Conservation (phyloP, 1,140 invertebrate genomes). For the Caenorhabditis inopinata region DNA sequence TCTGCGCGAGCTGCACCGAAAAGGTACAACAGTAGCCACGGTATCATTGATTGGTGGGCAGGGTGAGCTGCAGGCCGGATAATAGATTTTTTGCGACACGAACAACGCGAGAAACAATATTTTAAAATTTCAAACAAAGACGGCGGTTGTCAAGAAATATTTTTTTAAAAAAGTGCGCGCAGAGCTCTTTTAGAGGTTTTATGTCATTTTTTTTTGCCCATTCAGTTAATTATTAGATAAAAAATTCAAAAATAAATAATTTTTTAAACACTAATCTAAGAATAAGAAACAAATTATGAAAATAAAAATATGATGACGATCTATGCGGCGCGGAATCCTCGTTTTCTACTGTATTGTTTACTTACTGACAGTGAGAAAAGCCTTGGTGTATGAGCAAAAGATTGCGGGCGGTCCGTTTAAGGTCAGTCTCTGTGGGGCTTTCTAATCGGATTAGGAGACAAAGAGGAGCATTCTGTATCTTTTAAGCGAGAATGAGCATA, state of each 20-base stretch:
- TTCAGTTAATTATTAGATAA: too few relatives aligned
- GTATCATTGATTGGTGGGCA: neutral
- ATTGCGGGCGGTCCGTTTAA: constrained; percentile 20
- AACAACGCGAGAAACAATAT: too few relatives aligned
- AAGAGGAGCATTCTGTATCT: neutral
- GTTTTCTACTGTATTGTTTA: neutral
- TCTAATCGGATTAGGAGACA: constrained; percentile 18
- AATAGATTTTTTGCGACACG: too few relatives aligned
- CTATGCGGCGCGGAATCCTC: too few relatives aligned
- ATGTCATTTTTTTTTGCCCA: too few relatives aligned
- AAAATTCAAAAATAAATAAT: too few relatives aligned
- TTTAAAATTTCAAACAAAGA: too few relatives aligned
- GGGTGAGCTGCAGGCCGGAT: neutral
- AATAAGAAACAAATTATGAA: neutral
- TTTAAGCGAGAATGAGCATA: neutral
- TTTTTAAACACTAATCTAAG: too few relatives aligned
- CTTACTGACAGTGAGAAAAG: too few relatives aligned
- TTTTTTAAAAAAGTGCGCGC: too few relatives aligned
- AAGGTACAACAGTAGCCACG: constrained; percentile 19
- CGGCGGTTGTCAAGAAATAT: too few relatives aligned
- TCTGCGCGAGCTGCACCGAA: neutral
- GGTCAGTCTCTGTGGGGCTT: neutral
- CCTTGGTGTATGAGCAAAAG: constrained; percentile 32
- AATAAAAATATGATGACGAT: neutral
- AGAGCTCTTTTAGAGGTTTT: too few relatives aligned